A percentile compares a stretch with the other conserved stretches of the same genome.
Evolutionary conservation across 2,888 invertebrate species (phyloP).

Genomic region (Ennomos fuscantarius): DNA sequence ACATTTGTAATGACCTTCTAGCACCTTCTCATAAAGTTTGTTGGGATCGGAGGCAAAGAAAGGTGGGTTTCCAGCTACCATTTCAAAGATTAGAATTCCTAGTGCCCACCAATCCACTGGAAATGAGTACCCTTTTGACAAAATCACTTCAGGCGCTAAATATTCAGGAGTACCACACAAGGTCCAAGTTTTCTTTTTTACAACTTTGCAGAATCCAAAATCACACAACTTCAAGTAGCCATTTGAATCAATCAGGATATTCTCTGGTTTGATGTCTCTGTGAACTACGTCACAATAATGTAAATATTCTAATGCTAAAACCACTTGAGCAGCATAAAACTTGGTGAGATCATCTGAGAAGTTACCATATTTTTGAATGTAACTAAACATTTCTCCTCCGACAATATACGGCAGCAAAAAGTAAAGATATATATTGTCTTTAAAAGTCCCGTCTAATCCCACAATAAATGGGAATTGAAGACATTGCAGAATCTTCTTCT

Average conservation of each 20-base stretch:
- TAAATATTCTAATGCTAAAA: slow-evolving; percentile 95
- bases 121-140: slow-evolving; percentile 94
- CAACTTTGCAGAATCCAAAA: slow-evolving; percentile 96
- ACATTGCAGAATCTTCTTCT: slow-evolving; percentile 93
- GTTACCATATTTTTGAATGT: slow-evolving; percentile 86
- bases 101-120: slow-evolving; percentile 98
- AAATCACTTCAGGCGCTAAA: slow-evolving; percentile 95
- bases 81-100: slow-evolving; percentile 94
- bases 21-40: slow-evolving; percentile 96
- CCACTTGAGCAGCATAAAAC: slow-evolving; percentile 96
- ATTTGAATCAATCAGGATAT: slow-evolving; percentile 90
- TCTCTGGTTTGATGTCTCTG: slow-evolving; percentile 96
- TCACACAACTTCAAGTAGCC: slow-evolving; percentile 95
- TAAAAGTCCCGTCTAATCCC: slow-evolving; percentile 91
- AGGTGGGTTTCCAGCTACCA: slow-evolving; percentile 95
- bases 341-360: slow-evolving; percentile 91
- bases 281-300: slow-evolving; percentile 94
- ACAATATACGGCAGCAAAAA: slow-evolving; percentile 92
- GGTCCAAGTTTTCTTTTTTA: slow-evolving; percentile 92
- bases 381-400: slow-evolving; percentile 95
- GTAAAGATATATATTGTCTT: slow-evolving; percentile 93
- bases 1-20: slow-evolving; percentile 92
- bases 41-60: slow-evolving; percentile 95
- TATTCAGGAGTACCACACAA: slow-evolving; percentile 98
- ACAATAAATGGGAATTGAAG: slow-evolving; percentile 95